phyloP scores from a whole-genome alignment of 2,113 vertebrate species.

The Rhynchopsitta pachyrhyncha region DNA sequence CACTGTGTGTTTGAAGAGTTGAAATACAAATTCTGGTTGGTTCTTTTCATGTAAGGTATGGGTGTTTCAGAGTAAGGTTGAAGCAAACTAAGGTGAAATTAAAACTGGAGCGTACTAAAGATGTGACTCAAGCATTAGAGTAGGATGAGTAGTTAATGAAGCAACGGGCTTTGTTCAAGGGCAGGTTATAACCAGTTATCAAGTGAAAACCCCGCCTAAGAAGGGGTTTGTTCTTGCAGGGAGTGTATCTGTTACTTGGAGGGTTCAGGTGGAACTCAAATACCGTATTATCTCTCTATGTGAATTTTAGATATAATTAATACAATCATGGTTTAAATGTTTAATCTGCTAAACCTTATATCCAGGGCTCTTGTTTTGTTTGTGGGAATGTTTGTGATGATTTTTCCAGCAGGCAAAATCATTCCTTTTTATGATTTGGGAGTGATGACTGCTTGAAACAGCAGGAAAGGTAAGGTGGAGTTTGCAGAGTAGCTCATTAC shows the following conservation, averaged over 20 bases:
- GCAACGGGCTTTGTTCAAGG: not conserved
- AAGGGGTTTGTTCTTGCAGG: not conserved
- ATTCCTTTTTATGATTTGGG: not conserved
- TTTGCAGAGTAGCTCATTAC: not conserved
- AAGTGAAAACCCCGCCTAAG: not conserved
- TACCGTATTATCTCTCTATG: rapidly evolving
- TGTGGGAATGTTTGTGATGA: not conserved
- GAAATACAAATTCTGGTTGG: not conserved
- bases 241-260: not conserved
- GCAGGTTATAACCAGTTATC: not conserved
- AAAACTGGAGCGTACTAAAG: not conserved
- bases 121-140: not conserved
- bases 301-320: not conserved
- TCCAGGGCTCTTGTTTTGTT: not conserved
- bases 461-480: not conserved
- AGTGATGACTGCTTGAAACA: not conserved
- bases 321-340: not conserved
- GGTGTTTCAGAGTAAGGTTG: not conserved
- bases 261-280: not conserved
- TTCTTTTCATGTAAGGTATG: rapidly evolving
- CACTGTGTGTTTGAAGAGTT: not conserved
- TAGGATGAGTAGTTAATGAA: not conserved
- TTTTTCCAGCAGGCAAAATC: not conserved
- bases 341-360: not conserved
- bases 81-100: not conserved